Base-by-base conservation (phyloP, 2,888 invertebrate genomes). In the Cantharis rustica region DNA sequence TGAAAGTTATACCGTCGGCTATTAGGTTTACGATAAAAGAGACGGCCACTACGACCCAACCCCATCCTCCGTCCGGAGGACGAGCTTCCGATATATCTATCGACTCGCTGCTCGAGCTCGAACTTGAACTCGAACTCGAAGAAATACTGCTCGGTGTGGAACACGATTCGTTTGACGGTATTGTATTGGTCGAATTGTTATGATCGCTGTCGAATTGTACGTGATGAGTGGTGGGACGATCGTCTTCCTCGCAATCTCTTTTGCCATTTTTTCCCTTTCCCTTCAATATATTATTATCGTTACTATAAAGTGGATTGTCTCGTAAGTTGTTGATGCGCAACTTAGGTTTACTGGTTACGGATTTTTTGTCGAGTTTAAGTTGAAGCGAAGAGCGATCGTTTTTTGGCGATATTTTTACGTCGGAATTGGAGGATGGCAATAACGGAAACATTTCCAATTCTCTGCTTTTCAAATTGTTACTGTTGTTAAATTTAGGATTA, bases 1-100 rank as follows among this genome's bases (percentile, higher is more conserved):
- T 95, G 89, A 97, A 96, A 0, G 96, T 96, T 81, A 97, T 93
- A 2, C 98, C 98, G 87, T 98, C 98, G 62, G 96, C 96, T 83
- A 98, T 96, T 79, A 96, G 90, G 86, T 96, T 96, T 79, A 96
- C 94, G 89, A 96, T 91, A 87, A 98, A 97, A 0, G 96, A 94
- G 20, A 96, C 96, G 78, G 94, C 93, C 0, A 97, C 97, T 71
- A 98, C 92, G 27, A 97, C 94, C 97, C 97, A 98, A 5, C 97
- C 97, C 94, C 95, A 97, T 13, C 97, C 96, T 10, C 96, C 96
- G 87, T 97, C 96, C 1, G 96, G 96, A 0, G 95, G 93, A 16
- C 93, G 89, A 0, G 93, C 92, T 86, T 94, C 94, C 9, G 93
- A 90, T 69, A 92, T 90, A 11, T 91, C 90, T 64, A 93, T 90